A percentile compares a stretch with the other conserved stretches of the same genome.
These are phyloP conservation scores for Mesoclemmys tuberculata DNA, from an alignment of 2,113 vertebrate species.

Conservation along the genomic window DNA sequence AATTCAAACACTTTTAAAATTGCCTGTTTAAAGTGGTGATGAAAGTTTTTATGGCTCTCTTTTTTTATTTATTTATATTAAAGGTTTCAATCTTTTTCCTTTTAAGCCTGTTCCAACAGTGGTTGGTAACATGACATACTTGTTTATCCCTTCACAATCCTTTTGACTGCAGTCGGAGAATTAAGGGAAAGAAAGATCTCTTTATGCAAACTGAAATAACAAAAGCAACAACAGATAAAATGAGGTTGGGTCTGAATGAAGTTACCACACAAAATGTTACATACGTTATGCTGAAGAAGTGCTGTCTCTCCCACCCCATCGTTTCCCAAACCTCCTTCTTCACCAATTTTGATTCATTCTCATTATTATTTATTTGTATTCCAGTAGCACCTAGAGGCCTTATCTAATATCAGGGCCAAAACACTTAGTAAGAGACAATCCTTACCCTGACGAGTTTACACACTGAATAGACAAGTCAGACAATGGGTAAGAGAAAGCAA, in stretches of 20 bases:
- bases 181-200: not conserved
- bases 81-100: not conserved
- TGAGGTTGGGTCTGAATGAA: not conserved
- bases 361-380: not conserved
- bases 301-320: not conserved
- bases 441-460: not conserved
- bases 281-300: not conserved
- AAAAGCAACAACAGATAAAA: constrained; percentile 15
- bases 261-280: not conserved
- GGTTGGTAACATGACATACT: not conserved
- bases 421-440: not conserved
- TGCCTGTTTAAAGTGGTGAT: not conserved
- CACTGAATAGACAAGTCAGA: not conserved
- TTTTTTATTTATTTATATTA: not conserved
- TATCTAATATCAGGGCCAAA: not conserved
- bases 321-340: not conserved
- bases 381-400: not conserved
- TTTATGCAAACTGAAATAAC: not conserved
- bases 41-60: not conserved
- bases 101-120: not conserved
- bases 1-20: constrained; percentile 1
- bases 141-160: not conserved
- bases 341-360: not conserved
- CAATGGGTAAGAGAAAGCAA: not conserved
- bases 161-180: not conserved